Percentiles rank a stretch among this genome's conserved stretches.
phyloP scores from a whole-genome alignment of 1,140 invertebrate genomes.

The Hestina assimilis region DNA sequence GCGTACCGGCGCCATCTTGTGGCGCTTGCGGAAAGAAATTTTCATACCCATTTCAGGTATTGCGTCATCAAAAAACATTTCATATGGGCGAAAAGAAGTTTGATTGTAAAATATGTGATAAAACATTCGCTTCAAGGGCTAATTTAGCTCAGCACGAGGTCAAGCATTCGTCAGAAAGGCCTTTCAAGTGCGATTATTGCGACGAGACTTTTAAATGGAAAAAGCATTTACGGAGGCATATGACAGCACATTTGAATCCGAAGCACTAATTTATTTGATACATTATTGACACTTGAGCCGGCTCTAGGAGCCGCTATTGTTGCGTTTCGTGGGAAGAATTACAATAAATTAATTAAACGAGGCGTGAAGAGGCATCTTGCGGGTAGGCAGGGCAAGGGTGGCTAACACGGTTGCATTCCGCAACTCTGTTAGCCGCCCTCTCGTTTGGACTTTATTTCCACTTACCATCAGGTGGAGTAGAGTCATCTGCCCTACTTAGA shows the following conservation, averaged over 20 bases:
- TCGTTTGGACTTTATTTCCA: too few relatives aligned
- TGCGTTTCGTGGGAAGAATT: too few relatives aligned
- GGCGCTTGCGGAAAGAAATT: constrained; percentile 46
- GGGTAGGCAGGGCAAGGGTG: too few relatives aligned
- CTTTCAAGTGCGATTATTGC: constrained; percentile 65
- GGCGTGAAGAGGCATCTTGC: too few relatives aligned
- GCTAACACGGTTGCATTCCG: too few relatives aligned
- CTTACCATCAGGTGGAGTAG: too few relatives aligned
- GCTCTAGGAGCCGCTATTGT: too few relatives aligned
- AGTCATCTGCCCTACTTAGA: too few relatives aligned
- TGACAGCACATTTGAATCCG: constrained; percentile 17
- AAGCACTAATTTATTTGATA: constrained; percentile 5
- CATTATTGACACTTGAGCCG: too few relatives aligned
- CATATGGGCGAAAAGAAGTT: constrained; percentile 55
- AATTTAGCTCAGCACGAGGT: constrained; percentile 70
- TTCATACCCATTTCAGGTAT: constrained; percentile 32
- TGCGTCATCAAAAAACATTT: constrained; percentile 38
- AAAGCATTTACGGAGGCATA: constrained; percentile 27
- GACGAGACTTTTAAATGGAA: constrained; percentile 35
- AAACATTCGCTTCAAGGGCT: constrained; percentile 51
- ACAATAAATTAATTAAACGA: too few relatives aligned
- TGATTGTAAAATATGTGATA: constrained; percentile 56
- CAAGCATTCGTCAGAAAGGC: constrained; percentile 74
- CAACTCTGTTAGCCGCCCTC: too few relatives aligned
- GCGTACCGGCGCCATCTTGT: constrained; percentile 37